Evolutionary conservation across 2,888 invertebrate species (phyloP).

Genomic region (Rapana venosa): DNA sequence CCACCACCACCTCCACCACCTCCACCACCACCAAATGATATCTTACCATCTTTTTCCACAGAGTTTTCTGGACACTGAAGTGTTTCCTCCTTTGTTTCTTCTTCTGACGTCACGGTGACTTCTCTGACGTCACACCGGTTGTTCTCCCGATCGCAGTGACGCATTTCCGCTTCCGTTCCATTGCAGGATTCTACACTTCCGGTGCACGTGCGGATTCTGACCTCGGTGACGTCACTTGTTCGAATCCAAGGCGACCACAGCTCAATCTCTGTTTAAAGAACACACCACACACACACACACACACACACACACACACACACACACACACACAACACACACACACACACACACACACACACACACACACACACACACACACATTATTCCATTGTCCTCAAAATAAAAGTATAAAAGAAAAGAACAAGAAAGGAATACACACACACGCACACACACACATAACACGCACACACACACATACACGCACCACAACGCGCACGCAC

Average conservation of each 20-base stretch:
- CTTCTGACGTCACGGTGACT: slow-evolving; percentile 32
- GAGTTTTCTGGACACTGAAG: not conserved
- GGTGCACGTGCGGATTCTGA: slow-evolving; percentile 36
- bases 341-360: too few relatives aligned
- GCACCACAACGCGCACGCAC: too few relatives aligned
- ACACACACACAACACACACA: too few relatives aligned
- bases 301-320: not conserved
- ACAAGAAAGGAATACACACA: too few relatives aligned
- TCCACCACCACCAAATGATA: not conserved
- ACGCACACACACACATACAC: too few relatives aligned
- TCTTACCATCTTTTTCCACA: not conserved
- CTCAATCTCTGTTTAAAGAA: slow-evolving; percentile 1
- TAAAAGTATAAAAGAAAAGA: too few relatives aligned
- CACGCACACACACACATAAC: too few relatives aligned
- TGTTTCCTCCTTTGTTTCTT: slow-evolving; percentile 1
- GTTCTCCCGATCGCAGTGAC: slow-evolving; percentile 28
- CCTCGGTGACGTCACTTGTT: slow-evolving; percentile 36
- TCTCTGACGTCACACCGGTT: slow-evolving; percentile 37
- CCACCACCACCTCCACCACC: not conserved
- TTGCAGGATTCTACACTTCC: slow-evolving; percentile 28
- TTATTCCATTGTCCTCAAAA: too few relatives aligned
- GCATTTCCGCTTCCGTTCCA: slow-evolving; percentile 37
- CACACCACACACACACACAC: not conserved
- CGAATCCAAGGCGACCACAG: slow-evolving; percentile 40
- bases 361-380: too few relatives aligned